phyloP scores from a whole-genome alignment of 2,797 vertebrate genomes.

The Ciconia nigra region DNA sequence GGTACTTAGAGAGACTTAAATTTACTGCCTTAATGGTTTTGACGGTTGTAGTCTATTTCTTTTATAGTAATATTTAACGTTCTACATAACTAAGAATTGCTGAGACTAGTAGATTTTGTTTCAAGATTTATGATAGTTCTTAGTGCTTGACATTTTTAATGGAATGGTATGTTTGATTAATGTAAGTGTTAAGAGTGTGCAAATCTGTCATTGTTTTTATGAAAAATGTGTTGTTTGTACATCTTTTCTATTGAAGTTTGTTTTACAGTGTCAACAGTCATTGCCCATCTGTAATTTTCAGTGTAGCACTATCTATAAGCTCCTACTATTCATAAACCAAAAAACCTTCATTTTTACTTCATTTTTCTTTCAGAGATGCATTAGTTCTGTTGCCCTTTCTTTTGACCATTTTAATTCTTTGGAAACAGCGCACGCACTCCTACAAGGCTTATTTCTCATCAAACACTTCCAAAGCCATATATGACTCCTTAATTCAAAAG shows the following conservation, averaged over 20 bases:
- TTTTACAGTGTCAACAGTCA: conserved; percentile 47
- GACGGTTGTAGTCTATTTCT: background rate
- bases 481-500: conserved; percentile 55
- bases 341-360: conserved; percentile 18
- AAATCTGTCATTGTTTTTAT: conserved; percentile 43
- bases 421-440: conserved; percentile 25
- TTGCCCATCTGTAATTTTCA: conserved; percentile 64
- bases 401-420: conserved; percentile 57
- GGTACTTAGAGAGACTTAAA: background rate
- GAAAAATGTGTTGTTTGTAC: conserved; percentile 31
- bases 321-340: conserved; percentile 48
- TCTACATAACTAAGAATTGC: background rate
- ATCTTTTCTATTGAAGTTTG: conserved; percentile 41
- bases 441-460: conserved; percentile 33
- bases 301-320: conserved; percentile 36
- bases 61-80: background rate
- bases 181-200: conserved; percentile 24
- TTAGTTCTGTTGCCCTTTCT: conserved; percentile 46
- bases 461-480: conserved; percentile 43
- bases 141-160: conserved; percentile 27
- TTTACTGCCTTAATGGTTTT: background rate
- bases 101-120: conserved; percentile 13
- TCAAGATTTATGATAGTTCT: conserved; percentile 22
- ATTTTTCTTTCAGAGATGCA: conserved; percentile 64
- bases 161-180: conserved; percentile 43